Conservation (phyloP, 2,113 vertebrate species). For the Macquaria australasica region DNA sequence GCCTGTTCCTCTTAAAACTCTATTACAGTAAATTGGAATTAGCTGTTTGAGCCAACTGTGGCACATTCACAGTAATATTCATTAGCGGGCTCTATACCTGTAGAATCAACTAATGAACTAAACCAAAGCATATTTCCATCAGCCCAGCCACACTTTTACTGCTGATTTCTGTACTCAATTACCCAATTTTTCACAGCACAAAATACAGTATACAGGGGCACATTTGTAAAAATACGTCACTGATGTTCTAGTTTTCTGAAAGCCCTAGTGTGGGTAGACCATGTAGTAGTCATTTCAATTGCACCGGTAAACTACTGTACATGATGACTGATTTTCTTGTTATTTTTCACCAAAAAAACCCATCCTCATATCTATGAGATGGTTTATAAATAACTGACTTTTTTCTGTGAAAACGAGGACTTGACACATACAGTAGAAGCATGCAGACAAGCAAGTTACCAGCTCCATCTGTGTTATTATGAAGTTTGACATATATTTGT, state of each 20-base stretch:
- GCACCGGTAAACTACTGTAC: not conserved
- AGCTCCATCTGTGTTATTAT: not conserved
- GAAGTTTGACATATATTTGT: constrained; percentile 1
- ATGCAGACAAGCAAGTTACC: not conserved
- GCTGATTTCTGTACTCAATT: constrained; percentile 1
- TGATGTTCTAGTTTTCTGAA: constrained; percentile 15
- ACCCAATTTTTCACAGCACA: not conserved
- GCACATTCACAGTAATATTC: constrained; percentile 62
- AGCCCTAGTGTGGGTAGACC: not conserved
- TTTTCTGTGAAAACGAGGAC: not conserved
- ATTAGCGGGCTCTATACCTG: constrained; percentile 62
- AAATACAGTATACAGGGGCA: not conserved
- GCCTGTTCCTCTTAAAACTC: constrained; percentile 63
- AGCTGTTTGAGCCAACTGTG: constrained; percentile 64
- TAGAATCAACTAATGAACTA: constrained; percentile 57
- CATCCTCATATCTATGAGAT: not conserved
- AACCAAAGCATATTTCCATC: constrained; percentile 32
- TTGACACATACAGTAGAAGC: not conserved
- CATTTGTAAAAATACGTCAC: constrained; percentile 23
- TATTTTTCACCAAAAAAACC: not conserved
- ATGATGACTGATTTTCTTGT: not conserved
- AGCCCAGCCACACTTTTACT: constrained; percentile 24
- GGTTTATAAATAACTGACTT: not conserved
- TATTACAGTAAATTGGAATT: constrained; percentile 73
- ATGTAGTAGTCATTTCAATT: not conserved